Evolutionary conservation across 2,797 vertebrate genomes (phyloP), one percentile per base, ranked within the genome.

Genomic region (Alca torda): DNA sequence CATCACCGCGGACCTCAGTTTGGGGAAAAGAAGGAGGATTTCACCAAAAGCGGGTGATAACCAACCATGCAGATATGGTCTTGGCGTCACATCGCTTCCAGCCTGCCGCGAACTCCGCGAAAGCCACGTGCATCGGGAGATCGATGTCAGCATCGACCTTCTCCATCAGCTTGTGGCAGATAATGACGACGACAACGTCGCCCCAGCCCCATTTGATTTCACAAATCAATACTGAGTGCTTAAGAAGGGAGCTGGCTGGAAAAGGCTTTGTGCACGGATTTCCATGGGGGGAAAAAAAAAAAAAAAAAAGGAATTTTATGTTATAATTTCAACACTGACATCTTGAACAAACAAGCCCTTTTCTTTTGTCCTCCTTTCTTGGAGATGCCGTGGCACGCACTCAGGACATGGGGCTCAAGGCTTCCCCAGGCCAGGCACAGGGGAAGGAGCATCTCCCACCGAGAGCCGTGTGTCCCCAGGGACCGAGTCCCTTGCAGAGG

Each of bases 21-120:
- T 19, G 26, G 59, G 63, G 43, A 35, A 43, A 67, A 84, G 16
- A 0, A 75, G 30, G 46, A 50, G 19, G 50, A 59, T 46, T 75
- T 54, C 24, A 75, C 20, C 14, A n/a, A 8, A 59, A 63, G 11
- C 1, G 19, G 26, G 67, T 19, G 61, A 46, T 39, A 84, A 67
- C 6, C 0, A 3, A 20, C 39, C 35, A 3, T 1, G 11, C 12
- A 9, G 84, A 25, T 21, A 50, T 0, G 0, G 46, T 7, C 46
- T 39, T 3, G 1, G 31, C 20, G 13, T 16, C 56, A 33, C 30
- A 8, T 10, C 1, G 3, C 39, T 33, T 18, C 13, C 25, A 13
- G 39, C 11, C 61, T n/a, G 53, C 68, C 48, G 3, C 2, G 45
- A 67, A 37, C 56, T 48, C 76, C 41, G 51, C 0, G 4, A 57